phyloP scores from a whole-genome alignment of 2,888 invertebrate species.

The Litoditis marina region DNA sequence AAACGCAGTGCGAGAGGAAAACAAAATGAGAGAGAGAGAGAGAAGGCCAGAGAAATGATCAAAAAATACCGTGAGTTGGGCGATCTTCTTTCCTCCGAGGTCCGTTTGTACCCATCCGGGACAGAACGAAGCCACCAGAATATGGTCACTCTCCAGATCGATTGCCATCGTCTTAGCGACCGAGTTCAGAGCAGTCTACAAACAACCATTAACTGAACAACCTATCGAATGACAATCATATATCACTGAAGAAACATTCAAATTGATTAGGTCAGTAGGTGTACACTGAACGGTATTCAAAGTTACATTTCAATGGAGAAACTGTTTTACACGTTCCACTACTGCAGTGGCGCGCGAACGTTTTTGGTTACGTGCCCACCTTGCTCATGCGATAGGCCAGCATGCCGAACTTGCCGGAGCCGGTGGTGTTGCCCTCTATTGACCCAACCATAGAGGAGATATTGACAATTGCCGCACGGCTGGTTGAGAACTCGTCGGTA shows the following conservation, averaged over 20 bases:
- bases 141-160: slow-evolving; percentile 25
- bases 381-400: slow-evolving; percentile 38
- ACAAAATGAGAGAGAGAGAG: too few species aligned
- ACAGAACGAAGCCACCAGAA: slow-evolving; percentile 37
- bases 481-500: slow-evolving; percentile 9
- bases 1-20: too few species aligned
- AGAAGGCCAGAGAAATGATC: not conserved
- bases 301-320: too few species aligned
- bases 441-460: slow-evolving; percentile 28
- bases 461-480: slow-evolving; percentile 24
- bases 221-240: too few species aligned
- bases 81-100: slow-evolving; percentile 39
- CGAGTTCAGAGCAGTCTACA: slow-evolving; percentile 42
- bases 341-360: too few species aligned
- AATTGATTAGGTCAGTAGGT: too few species aligned
- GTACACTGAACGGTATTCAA: too few species aligned
- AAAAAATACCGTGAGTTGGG: slow-evolving; percentile 13
- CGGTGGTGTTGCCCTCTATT: slow-evolving; percentile 11
- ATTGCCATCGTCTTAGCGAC: slow-evolving; percentile 37
- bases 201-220: too few species aligned
- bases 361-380: slow-evolving; percentile 14
- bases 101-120: slow-evolving; percentile 53
- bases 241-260: too few species aligned
- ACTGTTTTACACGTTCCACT: too few species aligned
- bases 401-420: slow-evolving; percentile 8